These are phyloP conservation scores for Ctenochaetus hawaiiensis DNA, from an alignment of 2,797 vertebrate genomes.

Conservation along the genomic window DNA sequence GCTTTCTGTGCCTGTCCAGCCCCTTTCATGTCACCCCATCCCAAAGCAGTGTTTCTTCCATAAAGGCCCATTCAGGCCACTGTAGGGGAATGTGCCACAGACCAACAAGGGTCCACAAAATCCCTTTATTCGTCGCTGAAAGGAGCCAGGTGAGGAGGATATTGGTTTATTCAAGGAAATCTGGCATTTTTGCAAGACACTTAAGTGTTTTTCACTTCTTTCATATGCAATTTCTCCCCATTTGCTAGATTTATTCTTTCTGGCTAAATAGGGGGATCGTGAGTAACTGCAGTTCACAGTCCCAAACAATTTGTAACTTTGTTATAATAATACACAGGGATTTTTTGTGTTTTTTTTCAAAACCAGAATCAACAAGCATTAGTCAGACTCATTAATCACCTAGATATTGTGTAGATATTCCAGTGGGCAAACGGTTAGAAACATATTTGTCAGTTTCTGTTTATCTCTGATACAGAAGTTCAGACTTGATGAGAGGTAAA, in stretches of 20 bases:
- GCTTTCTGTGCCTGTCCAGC: conserved; percentile 74
- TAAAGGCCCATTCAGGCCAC: conserved; percentile 80
- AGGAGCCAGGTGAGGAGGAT: conserved; percentile 75
- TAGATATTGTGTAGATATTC: conserved; percentile 57
- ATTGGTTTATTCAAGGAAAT: conserved; percentile 61
- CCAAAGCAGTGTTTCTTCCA: conserved; percentile 78
- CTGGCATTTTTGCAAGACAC: conserved; percentile 39
- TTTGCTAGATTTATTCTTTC: conserved; percentile 10
- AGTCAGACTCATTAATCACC: conserved; percentile 59
- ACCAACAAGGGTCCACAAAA: conserved; percentile 64
- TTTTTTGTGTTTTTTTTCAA: conserved; percentile 21
- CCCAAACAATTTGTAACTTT: neutral
- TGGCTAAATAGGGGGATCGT: conserved; percentile 27
- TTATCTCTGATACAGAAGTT: conserved; percentile 73
- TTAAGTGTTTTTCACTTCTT: conserved; percentile 54
- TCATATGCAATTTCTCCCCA: conserved; percentile 50
- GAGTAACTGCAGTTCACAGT: neutral
- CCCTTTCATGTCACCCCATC: conserved; percentile 82
- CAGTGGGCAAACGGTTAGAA: conserved; percentile 57
- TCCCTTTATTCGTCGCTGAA: conserved; percentile 74
- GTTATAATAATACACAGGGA: neutral
- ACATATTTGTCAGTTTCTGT: conserved; percentile 75
- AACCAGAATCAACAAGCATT: conserved; percentile 42
- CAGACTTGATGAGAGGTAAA: conserved; percentile 76
- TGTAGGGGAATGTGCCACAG: conserved; percentile 75